These are phyloP conservation scores for Lycaon pictus DNA, from an alignment of 2,113 vertebrate species.

Conservation along the genomic window DNA sequence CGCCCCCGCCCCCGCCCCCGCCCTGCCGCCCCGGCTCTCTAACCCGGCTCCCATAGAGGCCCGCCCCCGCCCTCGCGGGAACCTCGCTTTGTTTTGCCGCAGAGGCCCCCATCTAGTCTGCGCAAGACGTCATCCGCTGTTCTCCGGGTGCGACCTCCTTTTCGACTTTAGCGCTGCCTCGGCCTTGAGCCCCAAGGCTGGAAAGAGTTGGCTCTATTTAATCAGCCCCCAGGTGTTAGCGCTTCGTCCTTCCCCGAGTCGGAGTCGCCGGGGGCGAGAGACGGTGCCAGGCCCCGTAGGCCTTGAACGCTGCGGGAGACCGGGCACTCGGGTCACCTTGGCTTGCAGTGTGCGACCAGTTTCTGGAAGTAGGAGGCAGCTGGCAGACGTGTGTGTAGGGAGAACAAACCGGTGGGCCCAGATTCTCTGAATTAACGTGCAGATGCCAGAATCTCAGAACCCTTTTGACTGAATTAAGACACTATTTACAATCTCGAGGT, in stretches of 20 bases:
- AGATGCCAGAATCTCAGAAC: neutral
- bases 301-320: neutral
- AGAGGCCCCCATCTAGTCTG: neutral
- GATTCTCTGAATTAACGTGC: neutral
- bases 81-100: neutral
- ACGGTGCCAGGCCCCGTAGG: neutral
- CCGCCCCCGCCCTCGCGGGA: neutral
- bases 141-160: neutral
- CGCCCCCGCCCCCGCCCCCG: accelerated
- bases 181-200: neutral
- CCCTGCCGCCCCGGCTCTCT: neutral
- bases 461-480: conserved; percentile 5
- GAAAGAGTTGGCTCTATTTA: neutral
- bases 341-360: neutral
- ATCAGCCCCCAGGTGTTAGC: neutral
- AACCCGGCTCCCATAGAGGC: neutral
- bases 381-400: neutral
- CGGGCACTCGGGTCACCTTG: neutral
- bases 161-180: neutral
- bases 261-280: neutral
- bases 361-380: neutral
- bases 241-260: neutral
- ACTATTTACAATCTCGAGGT: neutral
- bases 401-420: neutral
- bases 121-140: neutral